Evolutionary conservation across 2,113 vertebrate species (phyloP).

Genomic region (Notiomystis cincta): DNA sequence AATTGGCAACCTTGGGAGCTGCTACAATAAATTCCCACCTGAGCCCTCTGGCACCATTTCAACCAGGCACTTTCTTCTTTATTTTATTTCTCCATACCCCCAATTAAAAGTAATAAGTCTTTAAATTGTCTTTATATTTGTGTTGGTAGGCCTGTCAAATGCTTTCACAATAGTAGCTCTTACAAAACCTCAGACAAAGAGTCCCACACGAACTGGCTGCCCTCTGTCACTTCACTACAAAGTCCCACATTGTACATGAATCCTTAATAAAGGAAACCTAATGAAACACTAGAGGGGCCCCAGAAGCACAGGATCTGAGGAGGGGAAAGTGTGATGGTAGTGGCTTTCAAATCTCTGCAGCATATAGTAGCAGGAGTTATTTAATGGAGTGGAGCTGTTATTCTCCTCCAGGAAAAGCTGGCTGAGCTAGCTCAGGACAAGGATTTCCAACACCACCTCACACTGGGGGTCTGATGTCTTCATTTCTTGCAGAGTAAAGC

Average conservation of each 20-base stretch:
- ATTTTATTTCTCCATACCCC: neutral
- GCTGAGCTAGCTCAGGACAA: neutral
- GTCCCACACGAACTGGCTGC: neutral
- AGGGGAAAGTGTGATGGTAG: neutral
- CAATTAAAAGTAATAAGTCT: conserved; percentile 20
- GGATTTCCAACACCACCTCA: neutral
- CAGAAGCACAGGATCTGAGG: neutral
- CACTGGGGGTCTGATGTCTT: neutral
- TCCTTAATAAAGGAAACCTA: neutral
- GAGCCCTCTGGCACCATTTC: neutral
- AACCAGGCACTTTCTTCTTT: neutral
- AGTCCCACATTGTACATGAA: neutral
- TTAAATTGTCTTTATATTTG: conserved; percentile 26
- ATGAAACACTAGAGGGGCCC: neutral
- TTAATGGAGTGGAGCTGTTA: neutral
- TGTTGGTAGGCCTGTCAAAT: neutral
- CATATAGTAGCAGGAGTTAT: neutral
- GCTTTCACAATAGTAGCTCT: neutral
- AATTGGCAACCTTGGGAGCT: neutral
- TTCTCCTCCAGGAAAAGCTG: neutral
- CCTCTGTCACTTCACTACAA: neutral
- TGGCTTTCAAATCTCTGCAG: neutral
- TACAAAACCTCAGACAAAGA: conserved; percentile 7
- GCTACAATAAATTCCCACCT: conserved; percentile 34
- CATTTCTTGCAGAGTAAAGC: neutral